Evolutionary conservation across 2,888 invertebrate species (phyloP), one percentile per base, ranked within the genome.

Genomic region (Norana najaformis): DNA sequence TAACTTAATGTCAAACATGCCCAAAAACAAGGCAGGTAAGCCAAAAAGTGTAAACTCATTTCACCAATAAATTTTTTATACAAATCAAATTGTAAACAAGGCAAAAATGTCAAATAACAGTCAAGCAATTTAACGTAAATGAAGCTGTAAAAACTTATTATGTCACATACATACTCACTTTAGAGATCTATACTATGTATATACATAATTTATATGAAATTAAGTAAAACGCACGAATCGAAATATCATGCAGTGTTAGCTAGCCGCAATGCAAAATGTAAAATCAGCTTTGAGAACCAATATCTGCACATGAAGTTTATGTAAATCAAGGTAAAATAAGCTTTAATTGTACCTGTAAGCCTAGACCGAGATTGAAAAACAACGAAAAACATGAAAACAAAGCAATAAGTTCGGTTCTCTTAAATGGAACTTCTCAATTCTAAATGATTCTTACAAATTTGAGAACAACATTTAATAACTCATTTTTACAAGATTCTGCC

Each of bases 121-220:
- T n/a, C 69, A 69, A 69, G n/a, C n/a, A 69, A 69, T n/a, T 69
- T 69, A 69, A 69, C n/a, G 69, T 69, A 69, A 69, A 69, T 69
- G 69, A 69, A 69, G 69, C 69, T 69, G 69, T 69, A 69, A 69
- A n/a, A 69, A 69, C 30, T 69, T 30, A 69, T 69, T 69, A 69
- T 69, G 69, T 69, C 69, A n/a, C 69, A 69, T 69, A n/a, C 69
- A n/a, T 69, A 69, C 69, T n/a, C n/a, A n/a, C n/a, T 69, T 53
- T 23, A n/a, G n/a, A 69, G 69, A 69, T 13, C 69, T n/a, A 69
- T n/a, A 69, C n/a, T n/a, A n/a, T n/a, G n/a, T n/a, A n/a, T n/a
- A n/a, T n/a, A n/a, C n/a, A n/a, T n/a, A n/a, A n/a, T 30, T 69
- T n/a, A 69, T n/a, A 69, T n/a, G 69, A 69, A 4, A n/a, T 69